Evolutionary conservation across 2,797 vertebrate species (phyloP), one percentile per base, ranked within the genome.

Genomic region (Lemur catta): DNA sequence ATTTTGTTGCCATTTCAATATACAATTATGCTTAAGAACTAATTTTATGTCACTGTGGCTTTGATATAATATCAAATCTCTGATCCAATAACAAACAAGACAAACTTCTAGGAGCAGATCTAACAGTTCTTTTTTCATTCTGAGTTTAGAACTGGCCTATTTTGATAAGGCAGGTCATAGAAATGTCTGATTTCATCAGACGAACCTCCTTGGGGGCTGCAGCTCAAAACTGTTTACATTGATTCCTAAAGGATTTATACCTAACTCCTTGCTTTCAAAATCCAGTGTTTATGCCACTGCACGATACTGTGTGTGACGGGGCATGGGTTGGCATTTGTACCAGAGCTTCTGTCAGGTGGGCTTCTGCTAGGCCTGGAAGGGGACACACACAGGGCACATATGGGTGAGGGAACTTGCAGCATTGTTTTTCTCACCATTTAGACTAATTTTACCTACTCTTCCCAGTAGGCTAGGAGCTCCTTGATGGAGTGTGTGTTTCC

Each of bases 61-160:
- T 89, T 91, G 84, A 89, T 89, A 65, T 38, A 72, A 6, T 50
- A 91, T 79, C 65, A 90, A 93, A 94, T 7, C n/a, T 67, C 35
- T 79, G 80, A 48, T 59, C 71, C 0, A 14, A 61, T 67, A 86
- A 78, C 63, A 87, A 74, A 76, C 12, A 91, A 81, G 57, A 57
- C 28, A 96, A 59, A 69, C 15, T 75, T 94, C 59, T 63, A 52
- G 52, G 91, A 84, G 48, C 55, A 91, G 30, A 94, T 2, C 50
- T 95, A 61, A 52, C 20, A 69, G 71, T 88, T 65, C 65, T 63
- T 69, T 69, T 91, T 41, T 65, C 63, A 50, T 91, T 85, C 50
- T 52, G 48, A 74, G 17, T 82, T 95, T 89, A 86, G 41, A 91
- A 84, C 48, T 52, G 52, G 35, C 24, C 78, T 24, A 7, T 93